These are phyloP conservation scores for Gari tellinella DNA, from an alignment of 2,888 invertebrate genomes.

Conservation along the genomic window DNA sequence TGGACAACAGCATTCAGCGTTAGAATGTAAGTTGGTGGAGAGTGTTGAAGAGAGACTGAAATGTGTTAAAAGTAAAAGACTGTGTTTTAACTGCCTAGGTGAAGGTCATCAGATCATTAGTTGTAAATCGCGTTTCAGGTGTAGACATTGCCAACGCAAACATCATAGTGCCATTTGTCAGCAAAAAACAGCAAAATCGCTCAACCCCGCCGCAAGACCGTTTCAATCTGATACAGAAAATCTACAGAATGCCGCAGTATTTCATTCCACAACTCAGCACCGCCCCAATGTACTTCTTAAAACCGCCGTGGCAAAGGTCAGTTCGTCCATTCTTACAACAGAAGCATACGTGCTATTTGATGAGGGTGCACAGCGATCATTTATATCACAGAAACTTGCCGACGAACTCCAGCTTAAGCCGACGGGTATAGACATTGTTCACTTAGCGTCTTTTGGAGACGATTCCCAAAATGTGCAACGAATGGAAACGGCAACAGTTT, in stretches of 20 bases:
- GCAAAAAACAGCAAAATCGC: too few relatives aligned
- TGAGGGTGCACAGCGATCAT: constrained; percentile 40
- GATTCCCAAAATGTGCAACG: neutral
- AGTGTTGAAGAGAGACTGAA: too few relatives aligned
- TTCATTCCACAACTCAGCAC: constrained; percentile 5
- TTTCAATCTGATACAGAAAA: too few relatives aligned
- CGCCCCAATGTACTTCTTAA: constrained; percentile 27
- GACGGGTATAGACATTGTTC: constrained; percentile 18
- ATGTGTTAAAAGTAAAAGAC: neutral
- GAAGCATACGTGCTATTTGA: constrained; percentile 43
- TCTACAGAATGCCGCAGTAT: neutral
- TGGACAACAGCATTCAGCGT: too few relatives aligned
- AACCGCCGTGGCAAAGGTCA: constrained; percentile 35
- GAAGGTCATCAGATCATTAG: too few relatives aligned
- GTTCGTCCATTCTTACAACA: neutral
- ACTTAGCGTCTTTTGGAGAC: constrained; percentile 39
- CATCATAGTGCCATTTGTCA: too few relatives aligned
- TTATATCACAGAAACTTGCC: constrained; percentile 36
- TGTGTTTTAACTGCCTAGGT: constrained; percentile 1
- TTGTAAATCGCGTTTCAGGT: too few relatives aligned
- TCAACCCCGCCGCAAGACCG: too few relatives aligned
- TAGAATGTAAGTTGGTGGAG: too few relatives aligned
- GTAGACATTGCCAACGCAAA: too few relatives aligned
- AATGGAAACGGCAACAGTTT: constrained; percentile 18
- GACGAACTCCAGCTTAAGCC: constrained; percentile 27